Percentiles rank a stretch among this genome's conserved stretches.
These are phyloP conservation scores for Amblyopsis hoosieri DNA, from an alignment of 2,797 vertebrate genomes.

Conservation along the genomic window DNA sequence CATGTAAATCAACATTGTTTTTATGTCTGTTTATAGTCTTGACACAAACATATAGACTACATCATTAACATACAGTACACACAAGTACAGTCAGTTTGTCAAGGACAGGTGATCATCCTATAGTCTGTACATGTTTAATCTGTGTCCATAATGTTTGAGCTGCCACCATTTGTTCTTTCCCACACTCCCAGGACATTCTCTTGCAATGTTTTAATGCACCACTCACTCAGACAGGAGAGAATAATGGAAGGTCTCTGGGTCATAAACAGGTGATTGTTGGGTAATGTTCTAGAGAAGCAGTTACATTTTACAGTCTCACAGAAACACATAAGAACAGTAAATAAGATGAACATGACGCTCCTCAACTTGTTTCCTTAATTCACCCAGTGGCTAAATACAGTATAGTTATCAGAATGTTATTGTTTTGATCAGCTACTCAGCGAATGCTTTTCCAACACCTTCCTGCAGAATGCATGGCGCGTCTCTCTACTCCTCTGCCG, in stretches of 20 bases:
- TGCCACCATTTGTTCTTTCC: conserved; percentile 7
- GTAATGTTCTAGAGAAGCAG: background rate
- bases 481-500: too few species aligned
- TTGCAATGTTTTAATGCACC: background rate
- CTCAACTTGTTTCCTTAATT: too few species aligned
- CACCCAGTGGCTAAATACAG: too few species aligned
- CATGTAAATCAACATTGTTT: conserved; percentile 16
- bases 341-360: background rate
- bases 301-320: background rate
- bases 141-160: conserved; percentile 1
- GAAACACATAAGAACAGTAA: background rate
- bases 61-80: background rate
- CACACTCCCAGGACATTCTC: background rate
- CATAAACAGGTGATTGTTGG: too few species aligned
- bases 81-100: too few species aligned
- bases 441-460: too few species aligned
- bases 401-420: too few species aligned
- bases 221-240: background rate
- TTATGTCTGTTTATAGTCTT: conserved; percentile 7
- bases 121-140: background rate
- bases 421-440: too few species aligned
- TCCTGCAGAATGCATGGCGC: too few species aligned
- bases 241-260: too few species aligned
- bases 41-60: conserved; percentile 15
- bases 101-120: too few species aligned